phyloP scores from a whole-genome alignment of 2,113 vertebrate species.

The Nibea coibor region DNA sequence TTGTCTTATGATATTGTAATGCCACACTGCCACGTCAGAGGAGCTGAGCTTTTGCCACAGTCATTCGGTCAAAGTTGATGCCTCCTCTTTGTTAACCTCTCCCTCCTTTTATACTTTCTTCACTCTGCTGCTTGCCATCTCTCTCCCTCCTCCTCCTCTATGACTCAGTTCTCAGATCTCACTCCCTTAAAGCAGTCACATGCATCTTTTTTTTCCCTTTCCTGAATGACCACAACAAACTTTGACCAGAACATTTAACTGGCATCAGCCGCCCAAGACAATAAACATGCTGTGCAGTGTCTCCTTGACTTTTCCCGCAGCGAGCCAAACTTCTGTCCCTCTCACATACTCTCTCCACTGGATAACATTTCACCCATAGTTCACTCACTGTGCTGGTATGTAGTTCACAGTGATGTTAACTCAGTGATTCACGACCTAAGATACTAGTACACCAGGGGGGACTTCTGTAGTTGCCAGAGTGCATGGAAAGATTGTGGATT shows the following conservation, averaged over 20 bases:
- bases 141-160: slow-evolving; percentile 34
- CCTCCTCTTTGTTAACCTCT: slow-evolving; percentile 33
- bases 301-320: slow-evolving; percentile 64
- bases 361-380: slow-evolving; percentile 35
- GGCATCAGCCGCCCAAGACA: slow-evolving; percentile 56
- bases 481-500: not conserved
- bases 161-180: slow-evolving; percentile 53
- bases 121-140: not conserved
- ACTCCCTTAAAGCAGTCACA: slow-evolving; percentile 29
- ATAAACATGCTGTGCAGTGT: slow-evolving; percentile 57
- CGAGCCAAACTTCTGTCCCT: slow-evolving; percentile 41
- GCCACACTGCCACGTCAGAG: slow-evolving; percentile 16
- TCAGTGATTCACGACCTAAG: not conserved
- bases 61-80: slow-evolving; percentile 57
- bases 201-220: slow-evolving; percentile 5
- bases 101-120: slow-evolving; percentile 29
- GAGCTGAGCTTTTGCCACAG: slow-evolving; percentile 4
- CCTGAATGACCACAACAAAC: slow-evolving; percentile 66
- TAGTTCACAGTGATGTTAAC: not conserved
- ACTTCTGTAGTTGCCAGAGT: not conserved
- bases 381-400: slow-evolving; percentile 10
- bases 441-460: not conserved
- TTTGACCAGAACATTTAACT: slow-evolving; percentile 70
- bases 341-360: not conserved
- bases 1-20: not conserved